Evolutionary conservation across 2,113 vertebrate species (phyloP).

Genomic region (Gymnarchus niloticus): DNA sequence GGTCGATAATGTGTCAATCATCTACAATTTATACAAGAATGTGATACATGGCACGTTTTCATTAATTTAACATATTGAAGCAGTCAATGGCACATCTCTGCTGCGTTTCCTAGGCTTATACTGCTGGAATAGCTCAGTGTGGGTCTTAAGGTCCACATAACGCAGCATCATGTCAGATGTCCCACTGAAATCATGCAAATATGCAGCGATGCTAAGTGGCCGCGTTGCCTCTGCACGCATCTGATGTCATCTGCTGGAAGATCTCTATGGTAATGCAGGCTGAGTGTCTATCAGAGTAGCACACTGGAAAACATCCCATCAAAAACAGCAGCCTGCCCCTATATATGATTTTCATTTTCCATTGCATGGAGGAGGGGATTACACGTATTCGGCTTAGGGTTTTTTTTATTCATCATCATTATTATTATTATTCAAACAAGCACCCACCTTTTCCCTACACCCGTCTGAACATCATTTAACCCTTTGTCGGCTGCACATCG

Average conservation of each 20-base stretch:
- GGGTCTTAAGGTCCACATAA: constrained; percentile 14
- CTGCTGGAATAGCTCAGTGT: not conserved
- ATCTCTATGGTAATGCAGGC: constrained; percentile 46
- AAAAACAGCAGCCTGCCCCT: constrained; percentile 46
- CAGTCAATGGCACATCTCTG: not conserved
- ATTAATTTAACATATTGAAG: not conserved
- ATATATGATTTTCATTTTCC: constrained; percentile 54
- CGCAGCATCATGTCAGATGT: constrained; percentile 14
- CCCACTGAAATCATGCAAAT: constrained; percentile 29
- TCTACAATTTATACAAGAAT: not conserved
- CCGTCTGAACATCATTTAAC: constrained; percentile 10
- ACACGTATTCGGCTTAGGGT: constrained; percentile 32
- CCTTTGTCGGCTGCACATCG: constrained; percentile 8
- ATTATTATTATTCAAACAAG: constrained; percentile 18
- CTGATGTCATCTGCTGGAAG: constrained; percentile 57
- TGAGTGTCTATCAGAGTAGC: constrained; percentile 46
- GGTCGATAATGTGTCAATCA: not conserved
- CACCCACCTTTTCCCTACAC: constrained; percentile 11
- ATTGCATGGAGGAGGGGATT: constrained; percentile 55
- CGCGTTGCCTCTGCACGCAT: constrained; percentile 14
- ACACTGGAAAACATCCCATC: constrained; percentile 58
- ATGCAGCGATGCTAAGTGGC: constrained; percentile 7
- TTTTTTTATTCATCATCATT: not conserved
- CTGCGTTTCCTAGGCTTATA: not conserved
- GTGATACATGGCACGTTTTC: not conserved